Percentiles rank a stretch among this genome's conserved stretches.
These are phyloP conservation scores for Brachypterus glaber DNA, from an alignment of 2,888 invertebrate species.

Conservation along the genomic window DNA sequence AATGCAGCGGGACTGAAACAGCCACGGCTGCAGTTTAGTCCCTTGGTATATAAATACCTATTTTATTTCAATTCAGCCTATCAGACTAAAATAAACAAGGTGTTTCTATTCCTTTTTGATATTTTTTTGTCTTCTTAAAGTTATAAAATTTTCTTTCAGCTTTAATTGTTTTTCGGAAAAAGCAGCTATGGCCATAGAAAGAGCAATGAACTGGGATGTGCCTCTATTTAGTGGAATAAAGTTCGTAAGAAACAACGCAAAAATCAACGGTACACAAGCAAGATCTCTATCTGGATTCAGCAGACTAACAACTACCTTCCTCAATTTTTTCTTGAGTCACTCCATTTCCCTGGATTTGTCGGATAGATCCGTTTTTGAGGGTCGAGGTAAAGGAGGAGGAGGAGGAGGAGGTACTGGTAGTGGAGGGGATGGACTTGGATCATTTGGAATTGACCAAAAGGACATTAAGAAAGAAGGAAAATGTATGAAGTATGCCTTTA, in stretches of 20 bases:
- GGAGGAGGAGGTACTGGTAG: constrained; percentile 16
- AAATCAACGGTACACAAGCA: constrained; percentile 17
- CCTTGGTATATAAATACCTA: too few species aligned
- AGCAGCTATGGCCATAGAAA: constrained; percentile 32
- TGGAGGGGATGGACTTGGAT: constrained; percentile 16
- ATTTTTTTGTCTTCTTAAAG: too few species aligned
- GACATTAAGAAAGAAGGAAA: constrained; percentile 26
- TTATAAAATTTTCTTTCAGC: constrained; percentile 14
- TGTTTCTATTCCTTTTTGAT: too few species aligned
- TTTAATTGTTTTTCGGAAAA: constrained; percentile 33
- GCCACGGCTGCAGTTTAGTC: too few species aligned
- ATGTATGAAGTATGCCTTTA: constrained; percentile 33
- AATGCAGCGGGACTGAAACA: too few species aligned
- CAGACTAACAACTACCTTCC: constrained; percentile 46
- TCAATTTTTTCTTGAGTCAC: constrained; percentile 55
- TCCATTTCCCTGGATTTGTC: constrained; percentile 45
- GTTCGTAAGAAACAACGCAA: constrained; percentile 28
- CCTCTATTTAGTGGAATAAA: constrained; percentile 33
- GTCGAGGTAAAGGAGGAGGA: constrained; percentile 16
- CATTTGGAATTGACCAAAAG: constrained; percentile 15
- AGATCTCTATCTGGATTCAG: constrained; percentile 22
- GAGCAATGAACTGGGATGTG: constrained; percentile 30
- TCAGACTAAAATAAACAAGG: too few species aligned
- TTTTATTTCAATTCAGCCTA: too few species aligned
- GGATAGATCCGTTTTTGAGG: constrained; percentile 8